Base-by-base conservation (phyloP, 2,888 invertebrate genomes). In the Yponomeuta sedellus region DNA sequence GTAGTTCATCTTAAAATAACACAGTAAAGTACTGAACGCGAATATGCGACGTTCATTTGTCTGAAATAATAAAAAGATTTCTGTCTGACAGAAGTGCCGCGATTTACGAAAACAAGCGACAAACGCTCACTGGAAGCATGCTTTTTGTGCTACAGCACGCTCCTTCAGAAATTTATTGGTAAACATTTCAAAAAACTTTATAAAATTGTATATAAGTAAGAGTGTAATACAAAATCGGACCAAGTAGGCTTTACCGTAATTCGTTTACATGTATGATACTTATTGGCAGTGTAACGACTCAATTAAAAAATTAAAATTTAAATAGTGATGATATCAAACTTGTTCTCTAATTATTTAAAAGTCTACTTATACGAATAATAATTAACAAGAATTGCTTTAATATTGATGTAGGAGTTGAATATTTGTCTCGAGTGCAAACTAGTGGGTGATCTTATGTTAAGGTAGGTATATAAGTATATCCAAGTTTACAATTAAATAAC, bases 161-260 rank as follows among this genome's bases (percentile, higher is more conserved):
- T 22, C 59, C 25, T 52, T 16, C 12, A 52, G 12, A 16, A 52
- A 52, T 16, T 16, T 52, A 16, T 16, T 16, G 25, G 19, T 59
- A 87, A 88, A 87, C 76, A 83, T 80, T 86, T 82, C 78, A 83
- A 88, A 85, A 82, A 88, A 88, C 84, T 86, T 85, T 80, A 83
- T 77, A 73, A 75, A 75, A 73, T 86, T 84, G 83, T 89, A 89
- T 89, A 89, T 79, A 89, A 86, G 82, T 79, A 89, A 86, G 82
- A 88, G 82, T 82, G 82, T 88, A 89, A 89, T 90, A 88, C 82
- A 88, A 89, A 90, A 90, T 85, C 86, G 86, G 89, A 89, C 88
- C 79, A 81, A 88, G 62, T 65, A 88, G 85, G 79, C 74, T 75
- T 83, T 86, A 86, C 82, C 77, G 80, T 86, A 84, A 84, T 84